Evolutionary conservation across 2,797 vertebrate species (phyloP), one percentile per base, ranked within the genome.

Genomic region (Myioborus miniatus): DNA sequence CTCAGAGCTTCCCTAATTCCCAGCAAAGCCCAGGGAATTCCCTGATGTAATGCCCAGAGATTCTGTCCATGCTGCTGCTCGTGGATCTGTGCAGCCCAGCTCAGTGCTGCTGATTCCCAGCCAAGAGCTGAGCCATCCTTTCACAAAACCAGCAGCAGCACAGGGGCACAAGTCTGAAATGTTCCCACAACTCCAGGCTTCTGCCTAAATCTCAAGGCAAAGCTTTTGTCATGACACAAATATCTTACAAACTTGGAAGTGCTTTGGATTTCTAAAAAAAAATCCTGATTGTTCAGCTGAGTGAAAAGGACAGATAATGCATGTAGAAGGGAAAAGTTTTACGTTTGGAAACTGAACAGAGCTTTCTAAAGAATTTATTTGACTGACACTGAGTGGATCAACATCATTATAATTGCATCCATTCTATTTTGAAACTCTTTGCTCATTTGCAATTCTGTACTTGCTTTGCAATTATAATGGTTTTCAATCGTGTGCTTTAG

Each of bases 401-500:
- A 29, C 58, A 39, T 60, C 12, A 21, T 39, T 60, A 60, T 29
- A 60, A 60, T 60, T 60, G 71, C 79, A 94, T 34, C 63, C 15
- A 41, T 82, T 50, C 46, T 74, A 32, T 94, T 88, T 94, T 91
- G 75, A 76, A 70, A 77, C 49, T 58, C 37, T 44, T 90, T 16
- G 32, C 60, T 89, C 67, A 83, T 87, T 79, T 93, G 49, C 72
- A 92, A 88, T 78, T 95, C 83, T 90, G 32, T 64, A 12, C 50
- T 85, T 85, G 62, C 15, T 88, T 88, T 83, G 90, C 58, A 83
- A 59, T 94, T 91, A 49, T n/a, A 56, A 71, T 75, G 26, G 58
- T 60, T 60, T 60, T 27, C 58, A 60, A 21, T 39, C 13, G 9
- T 21, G 58, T 39, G 27, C 37, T 39, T 60, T 39, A 39, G 58